These are phyloP conservation scores for Falco punctatus DNA, from an alignment of 2,113 vertebrate genomes.

Conservation along the genomic window DNA sequence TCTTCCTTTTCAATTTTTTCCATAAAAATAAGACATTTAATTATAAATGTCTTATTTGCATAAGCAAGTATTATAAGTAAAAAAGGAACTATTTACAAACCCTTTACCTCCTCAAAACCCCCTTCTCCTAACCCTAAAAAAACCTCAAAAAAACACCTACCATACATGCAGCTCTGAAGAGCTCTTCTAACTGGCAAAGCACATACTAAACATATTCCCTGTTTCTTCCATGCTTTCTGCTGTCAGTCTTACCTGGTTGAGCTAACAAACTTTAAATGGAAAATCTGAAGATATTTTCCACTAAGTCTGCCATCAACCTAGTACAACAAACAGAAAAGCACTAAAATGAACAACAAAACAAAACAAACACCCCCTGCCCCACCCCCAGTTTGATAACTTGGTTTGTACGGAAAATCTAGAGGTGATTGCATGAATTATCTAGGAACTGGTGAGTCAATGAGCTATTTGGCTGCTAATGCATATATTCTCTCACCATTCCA, in stretches of 20 bases:
- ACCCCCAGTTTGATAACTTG: not conserved
- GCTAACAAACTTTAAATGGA: not conserved
- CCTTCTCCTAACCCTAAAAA: not conserved
- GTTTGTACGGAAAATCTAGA: not conserved
- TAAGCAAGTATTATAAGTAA: no score
- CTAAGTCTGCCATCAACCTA: not conserved
- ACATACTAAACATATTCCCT: not conserved
- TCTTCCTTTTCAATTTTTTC: not conserved
- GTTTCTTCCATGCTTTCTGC: not conserved
- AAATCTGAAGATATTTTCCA: not conserved
- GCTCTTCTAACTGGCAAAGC: not conserved
- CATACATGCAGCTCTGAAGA: not conserved
- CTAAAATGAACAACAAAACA: not conserved
- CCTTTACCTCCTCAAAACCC: rapidly evolving
- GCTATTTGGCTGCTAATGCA: not conserved
- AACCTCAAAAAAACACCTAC: not conserved
- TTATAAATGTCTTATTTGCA: not conserved
- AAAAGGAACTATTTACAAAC: not conserved
- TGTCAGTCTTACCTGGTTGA: not conserved
- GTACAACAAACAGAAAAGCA: not conserved
- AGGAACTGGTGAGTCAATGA: not conserved
- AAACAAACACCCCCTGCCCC: not conserved
- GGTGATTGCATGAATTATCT: not conserved
- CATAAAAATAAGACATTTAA: not conserved
- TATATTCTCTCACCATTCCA: not conserved